Evolutionary conservation across 1,140 invertebrate genomes (phyloP).

Genomic region (Hyles vespertilio): DNA sequence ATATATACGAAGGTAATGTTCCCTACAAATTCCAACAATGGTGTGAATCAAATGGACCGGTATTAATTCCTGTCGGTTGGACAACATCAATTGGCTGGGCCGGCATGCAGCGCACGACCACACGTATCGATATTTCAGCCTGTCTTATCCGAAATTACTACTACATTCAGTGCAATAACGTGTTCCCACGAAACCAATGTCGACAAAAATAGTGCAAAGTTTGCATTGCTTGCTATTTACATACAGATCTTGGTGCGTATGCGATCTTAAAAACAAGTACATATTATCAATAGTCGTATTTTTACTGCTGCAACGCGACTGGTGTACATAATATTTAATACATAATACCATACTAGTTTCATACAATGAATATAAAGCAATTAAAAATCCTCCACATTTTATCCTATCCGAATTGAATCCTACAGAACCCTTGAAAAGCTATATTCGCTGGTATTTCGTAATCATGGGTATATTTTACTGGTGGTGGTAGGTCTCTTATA

Average conservation of each 20-base stretch:
- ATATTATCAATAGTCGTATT: background rate
- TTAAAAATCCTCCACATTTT: no score
- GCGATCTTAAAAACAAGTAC: constrained; percentile 8
- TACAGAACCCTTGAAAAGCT: no score
- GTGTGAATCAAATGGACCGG: background rate
- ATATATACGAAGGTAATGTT: no score
- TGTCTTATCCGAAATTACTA: constrained; percentile 46
- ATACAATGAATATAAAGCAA: no score
- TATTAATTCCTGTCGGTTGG: constrained; percentile 30
- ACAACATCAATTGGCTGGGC: constrained; percentile 47
- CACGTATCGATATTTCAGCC: constrained; percentile 50
- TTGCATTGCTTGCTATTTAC: constrained; percentile 18
- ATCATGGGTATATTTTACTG: no score
- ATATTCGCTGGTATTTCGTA: no score
- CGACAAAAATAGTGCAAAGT: constrained; percentile 19
- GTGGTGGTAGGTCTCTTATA: no score
- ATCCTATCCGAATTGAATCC: no score
- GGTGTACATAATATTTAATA: no score
- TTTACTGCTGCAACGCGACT: no score
- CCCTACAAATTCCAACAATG: no score
- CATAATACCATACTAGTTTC: no score
- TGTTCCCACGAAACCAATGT: constrained; percentile 11
- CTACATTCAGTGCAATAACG: constrained; percentile 20
- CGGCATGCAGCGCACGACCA: constrained; percentile 25
- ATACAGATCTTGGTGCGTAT: constrained; percentile 19